A percentile compares a stretch with the other conserved stretches of the same genome.
These are phyloP conservation scores for Heterochromis multidens DNA, from an alignment of 2,113 vertebrate species.

Conservation along the genomic window DNA sequence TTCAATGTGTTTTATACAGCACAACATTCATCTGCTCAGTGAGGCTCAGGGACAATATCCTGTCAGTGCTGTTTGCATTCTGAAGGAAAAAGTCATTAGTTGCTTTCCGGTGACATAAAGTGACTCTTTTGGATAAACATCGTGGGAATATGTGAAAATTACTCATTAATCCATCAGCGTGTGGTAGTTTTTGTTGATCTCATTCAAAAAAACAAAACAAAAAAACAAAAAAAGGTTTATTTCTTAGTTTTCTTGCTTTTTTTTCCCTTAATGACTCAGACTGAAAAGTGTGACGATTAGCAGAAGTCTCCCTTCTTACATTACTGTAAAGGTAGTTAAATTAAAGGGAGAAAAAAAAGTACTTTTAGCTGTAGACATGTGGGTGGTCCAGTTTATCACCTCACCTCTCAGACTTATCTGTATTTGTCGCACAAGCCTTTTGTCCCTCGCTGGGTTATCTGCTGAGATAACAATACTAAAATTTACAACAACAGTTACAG, in stretches of 20 bases:
- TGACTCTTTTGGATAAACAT: slow-evolving; percentile 19
- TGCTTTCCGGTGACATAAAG: background rate
- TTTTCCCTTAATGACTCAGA: background rate
- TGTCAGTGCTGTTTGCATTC: slow-evolving; percentile 50
- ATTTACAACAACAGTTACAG: slow-evolving; percentile 3
- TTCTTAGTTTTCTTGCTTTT: too few relatives aligned
- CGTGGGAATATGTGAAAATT: slow-evolving; percentile 3
- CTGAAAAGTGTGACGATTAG: background rate
- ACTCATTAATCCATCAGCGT: background rate
- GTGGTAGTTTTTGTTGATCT: background rate
- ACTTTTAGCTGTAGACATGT: background rate
- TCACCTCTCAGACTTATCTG: slow-evolving; percentile 5
- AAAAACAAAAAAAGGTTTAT: background rate
- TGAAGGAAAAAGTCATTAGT: slow-evolving; percentile 27
- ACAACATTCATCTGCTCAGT: background rate
- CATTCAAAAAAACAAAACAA: background rate
- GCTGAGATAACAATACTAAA: slow-evolving; percentile 46
- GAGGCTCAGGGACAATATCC: slow-evolving; percentile 29
- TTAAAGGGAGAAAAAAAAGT: background rate
- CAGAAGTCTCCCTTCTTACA: background rate
- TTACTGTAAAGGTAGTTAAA: background rate
- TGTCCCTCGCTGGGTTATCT: slow-evolving; percentile 29
- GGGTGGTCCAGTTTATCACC: slow-evolving; percentile 30
- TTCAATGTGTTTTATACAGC: background rate
- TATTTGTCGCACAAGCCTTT: slow-evolving; percentile 16